Percentiles rank a stretch among this genome's conserved stretches.
Conservation (phyloP, 2,113 vertebrate genomes). For the Ageneiosus marmoratus region DNA sequence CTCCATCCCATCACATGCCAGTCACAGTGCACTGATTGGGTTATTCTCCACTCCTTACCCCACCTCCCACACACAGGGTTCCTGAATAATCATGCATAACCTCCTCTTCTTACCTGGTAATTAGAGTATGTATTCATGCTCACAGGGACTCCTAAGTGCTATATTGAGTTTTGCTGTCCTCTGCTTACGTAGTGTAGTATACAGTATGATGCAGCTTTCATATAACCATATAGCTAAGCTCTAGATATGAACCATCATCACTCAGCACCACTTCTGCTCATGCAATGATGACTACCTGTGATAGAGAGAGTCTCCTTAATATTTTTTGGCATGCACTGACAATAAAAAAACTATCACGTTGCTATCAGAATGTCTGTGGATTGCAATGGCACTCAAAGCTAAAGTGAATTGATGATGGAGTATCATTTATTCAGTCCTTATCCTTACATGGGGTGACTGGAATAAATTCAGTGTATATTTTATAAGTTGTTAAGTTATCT, state of each 20-base stretch:
- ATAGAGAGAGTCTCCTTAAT: not conserved
- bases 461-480: not conserved
- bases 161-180: slow-evolving; percentile 9
- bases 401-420: not conserved
- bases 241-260: slow-evolving; percentile 6
- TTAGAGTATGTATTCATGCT: slow-evolving; percentile 23
- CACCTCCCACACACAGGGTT: slow-evolving; percentile 45
- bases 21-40: slow-evolving; percentile 46
- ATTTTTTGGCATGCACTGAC: slow-evolving; percentile 7
- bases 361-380: not conserved
- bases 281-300: not conserved
- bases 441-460: slow-evolving; percentile 24
- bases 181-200: not conserved
- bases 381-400: not conserved
- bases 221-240: slow-evolving; percentile 3
- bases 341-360: not conserved
- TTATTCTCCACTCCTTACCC: slow-evolving; percentile 8
- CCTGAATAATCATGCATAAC: slow-evolving; percentile 53
- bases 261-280: not conserved
- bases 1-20: slow-evolving; percentile 58
- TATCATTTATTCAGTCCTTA: not conserved
- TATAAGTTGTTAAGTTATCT: not conserved
- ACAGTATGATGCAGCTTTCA: slow-evolving; percentile 6
- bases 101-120: slow-evolving; percentile 56
- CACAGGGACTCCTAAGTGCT: not conserved